These are phyloP conservation scores for Neostethus bicornis DNA, from an alignment of 2,797 vertebrate species.

Conservation along the genomic window DNA sequence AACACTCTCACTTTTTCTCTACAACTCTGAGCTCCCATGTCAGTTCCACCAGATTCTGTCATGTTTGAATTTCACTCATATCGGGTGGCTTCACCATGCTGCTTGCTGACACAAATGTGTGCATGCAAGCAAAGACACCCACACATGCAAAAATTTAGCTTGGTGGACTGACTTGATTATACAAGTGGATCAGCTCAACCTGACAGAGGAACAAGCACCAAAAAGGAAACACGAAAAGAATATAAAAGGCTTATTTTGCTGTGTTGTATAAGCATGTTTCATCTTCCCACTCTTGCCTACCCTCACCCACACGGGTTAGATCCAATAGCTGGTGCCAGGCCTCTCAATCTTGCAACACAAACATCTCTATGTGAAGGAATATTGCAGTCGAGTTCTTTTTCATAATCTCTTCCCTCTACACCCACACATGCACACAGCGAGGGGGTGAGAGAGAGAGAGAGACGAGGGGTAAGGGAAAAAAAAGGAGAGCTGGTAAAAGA, in stretches of 20 bases:
- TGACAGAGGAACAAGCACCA: constrained; percentile 61
- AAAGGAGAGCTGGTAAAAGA: constrained; percentile 45
- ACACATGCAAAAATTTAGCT: constrained; percentile 26
- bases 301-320: constrained; percentile 74
- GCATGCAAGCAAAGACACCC: constrained; percentile 43
- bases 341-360: constrained; percentile 67
- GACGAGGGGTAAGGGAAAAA: constrained; percentile 37
- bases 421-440: constrained; percentile 63
- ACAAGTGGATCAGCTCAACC: constrained; percentile 63
- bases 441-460: constrained; percentile 52
- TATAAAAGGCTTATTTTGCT: constrained; percentile 67
- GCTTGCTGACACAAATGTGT: constrained; percentile 53
- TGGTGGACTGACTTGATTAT: constrained; percentile 59
- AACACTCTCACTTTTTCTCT: constrained; percentile 26
- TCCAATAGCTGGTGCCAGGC: constrained; percentile 65
- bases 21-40: constrained; percentile 44
- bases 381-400: constrained; percentile 70
- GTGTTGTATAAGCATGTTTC: constrained; percentile 73
- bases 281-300: constrained; percentile 72
- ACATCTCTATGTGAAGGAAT: constrained; percentile 69
- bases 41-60: constrained; percentile 59
- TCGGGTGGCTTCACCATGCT: constrained; percentile 59
- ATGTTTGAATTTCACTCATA: constrained; percentile 67
- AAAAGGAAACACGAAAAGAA: constrained; percentile 65
- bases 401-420: constrained; percentile 70